phyloP scores from a whole-genome alignment of 2,888 invertebrate species.

The Hydropsyche betteni region DNA sequence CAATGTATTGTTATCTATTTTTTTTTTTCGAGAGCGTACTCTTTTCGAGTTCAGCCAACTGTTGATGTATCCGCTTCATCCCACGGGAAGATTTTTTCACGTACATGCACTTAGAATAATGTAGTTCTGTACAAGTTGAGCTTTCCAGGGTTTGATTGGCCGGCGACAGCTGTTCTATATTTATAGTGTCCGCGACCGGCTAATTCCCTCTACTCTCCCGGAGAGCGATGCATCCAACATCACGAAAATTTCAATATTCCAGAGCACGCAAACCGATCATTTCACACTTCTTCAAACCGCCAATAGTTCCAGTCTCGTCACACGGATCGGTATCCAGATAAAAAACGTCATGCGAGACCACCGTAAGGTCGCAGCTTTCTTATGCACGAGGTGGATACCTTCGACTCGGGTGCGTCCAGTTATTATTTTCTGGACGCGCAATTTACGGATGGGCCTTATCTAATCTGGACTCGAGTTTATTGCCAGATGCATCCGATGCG shows the following conservation, averaged over 20 bases:
- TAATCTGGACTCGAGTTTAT: no score
- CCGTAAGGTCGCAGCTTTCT: slow-evolving; percentile 33
- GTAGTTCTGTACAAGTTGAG: not conserved
- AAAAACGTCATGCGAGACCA: no score
- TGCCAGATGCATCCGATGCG: no score
- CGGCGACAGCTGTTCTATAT: slow-evolving; percentile 40
- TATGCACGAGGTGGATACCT: not conserved
- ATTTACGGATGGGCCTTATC: no score
- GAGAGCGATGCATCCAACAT: slow-evolving; percentile 29
- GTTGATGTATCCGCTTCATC: not conserved
- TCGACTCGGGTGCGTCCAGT: no score
- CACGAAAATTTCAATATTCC: not conserved
- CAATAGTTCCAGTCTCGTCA: not conserved
- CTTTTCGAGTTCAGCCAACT: no score
- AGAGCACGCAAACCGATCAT: not conserved
- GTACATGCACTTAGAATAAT: not conserved
- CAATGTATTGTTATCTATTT: no score
- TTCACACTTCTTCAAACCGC: slow-evolving; percentile 15
- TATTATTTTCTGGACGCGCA: no score
- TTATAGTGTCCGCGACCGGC: slow-evolving; percentile 21
- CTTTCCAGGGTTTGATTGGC: slow-evolving; percentile 36
- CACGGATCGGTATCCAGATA: no score
- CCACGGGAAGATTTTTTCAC: not conserved
- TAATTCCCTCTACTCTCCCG: slow-evolving; percentile 23
- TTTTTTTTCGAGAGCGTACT: no score